Base-by-base conservation (phyloP, 2,888 invertebrate genomes). In the Rhabditoides inermis region DNA sequence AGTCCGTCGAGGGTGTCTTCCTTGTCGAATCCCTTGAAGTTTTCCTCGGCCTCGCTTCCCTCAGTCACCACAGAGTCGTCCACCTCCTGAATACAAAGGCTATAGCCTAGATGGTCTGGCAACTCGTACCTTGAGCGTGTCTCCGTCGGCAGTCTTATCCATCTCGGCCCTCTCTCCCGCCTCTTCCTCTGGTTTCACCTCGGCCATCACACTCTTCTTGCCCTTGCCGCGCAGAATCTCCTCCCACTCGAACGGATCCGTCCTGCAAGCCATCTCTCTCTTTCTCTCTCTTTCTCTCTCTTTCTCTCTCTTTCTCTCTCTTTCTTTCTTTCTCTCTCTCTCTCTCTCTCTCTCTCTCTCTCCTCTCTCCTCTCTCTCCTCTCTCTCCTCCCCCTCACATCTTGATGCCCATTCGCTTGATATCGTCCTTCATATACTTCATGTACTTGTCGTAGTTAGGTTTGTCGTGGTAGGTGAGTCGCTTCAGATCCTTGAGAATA, bases 161-260 rank as follows among this genome's bases (percentile, higher is more conserved):
- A 54, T 53, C 36, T 61, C 65, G 18, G 62, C 57, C 51, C 63
- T 62, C n/a, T 63, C 60, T 32, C 63, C 62, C 39, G 44, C 52
- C 35, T 60, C 61, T 26, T 55, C 52, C 36, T 61, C 65, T 15
- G 62, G 56, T 50, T 64, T 62, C n/a, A 61, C 30, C 15, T 45
- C 30, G 26, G 53, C 51, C 25, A 42, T 41, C 2, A 25, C 46
- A 10, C 45, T 36, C 22, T 53, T 52, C 25, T 45, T 41, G 3
- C 28, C 46, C 47, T 53, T 55, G 27, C n/a, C n/a, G n/a, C n/a
- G n/a, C n/a, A n/a, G n/a, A n/a, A n/a, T n/a, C 47, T 53, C 53
- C 30, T 65, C 65, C 70, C 70, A 70, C 47, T 70, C 70, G 51
- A 63, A 70, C 15, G 70, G 69, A 44, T 68, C 65, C 5, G 56